Conservation (phyloP, 2,888 invertebrate genomes). For the Hartigia nigra region DNA sequence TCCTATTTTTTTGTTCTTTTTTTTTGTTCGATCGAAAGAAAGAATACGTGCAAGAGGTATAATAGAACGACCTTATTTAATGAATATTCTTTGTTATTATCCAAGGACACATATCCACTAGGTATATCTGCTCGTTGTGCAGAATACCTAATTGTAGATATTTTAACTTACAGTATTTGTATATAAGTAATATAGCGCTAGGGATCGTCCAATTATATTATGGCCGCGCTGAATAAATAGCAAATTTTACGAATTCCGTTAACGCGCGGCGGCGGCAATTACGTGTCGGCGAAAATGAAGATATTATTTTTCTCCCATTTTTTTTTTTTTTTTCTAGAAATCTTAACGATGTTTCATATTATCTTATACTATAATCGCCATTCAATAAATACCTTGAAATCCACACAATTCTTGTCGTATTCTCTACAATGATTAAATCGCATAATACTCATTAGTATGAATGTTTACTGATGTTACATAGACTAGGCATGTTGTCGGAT, state of each 20-base stretch:
- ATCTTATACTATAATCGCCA: constrained; percentile 35
- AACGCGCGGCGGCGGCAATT: background rate
- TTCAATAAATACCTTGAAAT: constrained; percentile 34
- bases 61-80: constrained; percentile 16
- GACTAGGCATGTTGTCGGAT: background rate
- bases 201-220: background rate
- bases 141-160: constrained; percentile 21
- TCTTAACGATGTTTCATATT: constrained; percentile 32
- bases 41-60: constrained; percentile 27
- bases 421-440: background rate
- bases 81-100: constrained; percentile 25
- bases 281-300: background rate
- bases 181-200: constrained; percentile 25
- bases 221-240: background rate
- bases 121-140: constrained; percentile 18
- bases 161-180: constrained; percentile 39
- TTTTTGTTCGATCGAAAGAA: background rate
- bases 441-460: background rate
- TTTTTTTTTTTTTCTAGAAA: background rate
- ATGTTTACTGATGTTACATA: background rate
- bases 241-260: background rate
- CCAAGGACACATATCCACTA: constrained; percentile 42
- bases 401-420: background rate
- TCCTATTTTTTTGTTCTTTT: background rate
- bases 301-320: background rate